Evolutionary conservation across 1,140 invertebrate species (phyloP).

Genomic region (Andricus grossulariae): DNA sequence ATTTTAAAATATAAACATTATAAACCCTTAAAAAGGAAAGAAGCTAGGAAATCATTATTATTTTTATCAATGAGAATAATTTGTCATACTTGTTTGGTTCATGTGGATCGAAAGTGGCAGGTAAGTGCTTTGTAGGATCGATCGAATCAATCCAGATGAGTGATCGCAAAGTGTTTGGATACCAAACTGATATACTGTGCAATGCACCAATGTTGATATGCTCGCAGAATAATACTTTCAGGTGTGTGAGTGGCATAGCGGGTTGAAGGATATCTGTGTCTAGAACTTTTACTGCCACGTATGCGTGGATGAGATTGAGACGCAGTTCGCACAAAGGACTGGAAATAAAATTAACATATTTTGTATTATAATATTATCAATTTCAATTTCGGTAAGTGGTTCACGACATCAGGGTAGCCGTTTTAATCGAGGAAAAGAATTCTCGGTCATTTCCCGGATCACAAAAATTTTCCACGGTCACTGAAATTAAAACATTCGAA

Average conservation of each 20-base stretch:
- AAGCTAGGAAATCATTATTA: constrained; percentile 17
- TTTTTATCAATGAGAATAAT: constrained; percentile 2
- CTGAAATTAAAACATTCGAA: too few relatives aligned
- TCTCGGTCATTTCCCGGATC: too few relatives aligned
- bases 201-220: constrained; percentile 78
- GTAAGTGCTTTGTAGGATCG: constrained; percentile 57
- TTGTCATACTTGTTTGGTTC: constrained; percentile 61
- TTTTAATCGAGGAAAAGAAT: too few relatives aligned
- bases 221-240: constrained; percentile 86
- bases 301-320: constrained; percentile 84
- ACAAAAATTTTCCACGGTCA: too few relatives aligned
- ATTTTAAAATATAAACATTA: background rate
- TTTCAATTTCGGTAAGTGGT: too few relatives aligned
- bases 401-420: too few relatives aligned
- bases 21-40: constrained; percentile 30
- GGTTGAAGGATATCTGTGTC: constrained; percentile 80
- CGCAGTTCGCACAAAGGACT: constrained; percentile 81
- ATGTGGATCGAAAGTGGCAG: constrained; percentile 48
- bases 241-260: constrained; percentile 84
- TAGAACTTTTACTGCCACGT: constrained; percentile 80
- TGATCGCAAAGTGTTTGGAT: constrained; percentile 80
- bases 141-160: constrained; percentile 84
- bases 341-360: constrained; percentile 44
- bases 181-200: constrained; percentile 78
- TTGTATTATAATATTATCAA: too few relatives aligned